Base-by-base conservation (phyloP, 2,888 invertebrate genomes). In the Malthinus seriepunctatus region DNA sequence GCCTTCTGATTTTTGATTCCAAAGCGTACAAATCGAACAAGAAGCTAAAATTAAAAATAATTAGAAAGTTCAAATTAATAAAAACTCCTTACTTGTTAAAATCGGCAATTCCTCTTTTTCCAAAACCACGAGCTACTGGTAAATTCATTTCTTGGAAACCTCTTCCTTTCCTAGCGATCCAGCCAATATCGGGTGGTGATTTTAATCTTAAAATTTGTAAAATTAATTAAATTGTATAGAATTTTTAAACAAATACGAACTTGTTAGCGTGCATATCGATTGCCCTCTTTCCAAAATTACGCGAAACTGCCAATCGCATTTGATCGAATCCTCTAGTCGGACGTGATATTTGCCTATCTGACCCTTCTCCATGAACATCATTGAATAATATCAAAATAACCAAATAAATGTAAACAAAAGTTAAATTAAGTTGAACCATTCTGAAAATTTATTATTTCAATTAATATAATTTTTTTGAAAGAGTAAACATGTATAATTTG, bases 231-330 rank as follows among this genome's bases (percentile, higher is more conserved):
- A 3, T 23, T 5, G 23, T 23, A 23, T 3, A 3, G 5, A 5
- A 23, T 5, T 23, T 34, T n/a, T 11, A 37, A 37, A 10, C 32
- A 9, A 35, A 23, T 42, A 60, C 60, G 58, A 61, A 67, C 65
- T 66, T 63, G 51, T 70, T 69, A 47, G 67, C 42, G 11, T 77
- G 72, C 59, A 78, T 74, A 39, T 79, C 78, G 15, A 79, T 72
- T 61, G 82, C 83, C 15, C 87, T 79, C 76, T 87, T 87, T 49
- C 87, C 87, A 71, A 86, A 87, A 48, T 86, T 86, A 64, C 87
- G 76, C 0, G 86, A 86, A 0, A 86, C 85, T 77, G 86, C 84
- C 49, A 82, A 69, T 69, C 84, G 84, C 55, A 84, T 82, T 73
- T 86, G 85, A 74, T 86, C 84, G 76, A 87, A 86, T 31, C 86